Evolutionary conservation across 2,113 vertebrate genomes (phyloP).

Genomic region (Thryonomys swinderianus): DNA sequence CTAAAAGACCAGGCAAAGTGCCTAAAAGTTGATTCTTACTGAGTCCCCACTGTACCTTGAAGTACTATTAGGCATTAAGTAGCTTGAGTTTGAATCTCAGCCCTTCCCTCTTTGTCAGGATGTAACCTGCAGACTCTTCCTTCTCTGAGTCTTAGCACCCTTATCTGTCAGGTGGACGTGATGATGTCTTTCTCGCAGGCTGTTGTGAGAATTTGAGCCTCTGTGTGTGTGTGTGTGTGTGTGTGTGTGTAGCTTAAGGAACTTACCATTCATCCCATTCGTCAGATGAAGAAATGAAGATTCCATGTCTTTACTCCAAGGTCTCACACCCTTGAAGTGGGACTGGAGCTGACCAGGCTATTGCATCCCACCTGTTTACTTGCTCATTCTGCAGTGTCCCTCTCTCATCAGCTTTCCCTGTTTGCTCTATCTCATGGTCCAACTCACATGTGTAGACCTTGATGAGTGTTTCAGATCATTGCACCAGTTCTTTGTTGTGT

Average conservation of each 20-base stretch:
- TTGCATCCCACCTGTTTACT: neutral
- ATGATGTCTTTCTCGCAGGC: neutral
- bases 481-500: too few relatives aligned
- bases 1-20: neutral
- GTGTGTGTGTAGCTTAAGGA: neutral
- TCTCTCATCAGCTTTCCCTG: neutral
- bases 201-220: too few relatives aligned
- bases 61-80: neutral
- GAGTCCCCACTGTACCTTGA: neutral
- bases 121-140: neutral
- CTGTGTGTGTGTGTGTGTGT: neutral
- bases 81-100: neutral
- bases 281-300: neutral
- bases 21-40: neutral
- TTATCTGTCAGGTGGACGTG: neutral
- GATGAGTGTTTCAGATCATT: neutral
- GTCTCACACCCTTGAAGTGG: too few relatives aligned
- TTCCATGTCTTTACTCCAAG: neutral
- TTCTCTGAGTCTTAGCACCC: neutral
- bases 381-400: accelerated
- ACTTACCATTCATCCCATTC: neutral
- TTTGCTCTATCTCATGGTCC: neutral
- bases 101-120: neutral
- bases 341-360: neutral
- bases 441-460: too few relatives aligned